A percentile compares a stretch with the other conserved stretches of the same genome.
phyloP scores from a whole-genome alignment of 2,888 invertebrate species.

The Hermaeophaga mercurialis region DNA sequence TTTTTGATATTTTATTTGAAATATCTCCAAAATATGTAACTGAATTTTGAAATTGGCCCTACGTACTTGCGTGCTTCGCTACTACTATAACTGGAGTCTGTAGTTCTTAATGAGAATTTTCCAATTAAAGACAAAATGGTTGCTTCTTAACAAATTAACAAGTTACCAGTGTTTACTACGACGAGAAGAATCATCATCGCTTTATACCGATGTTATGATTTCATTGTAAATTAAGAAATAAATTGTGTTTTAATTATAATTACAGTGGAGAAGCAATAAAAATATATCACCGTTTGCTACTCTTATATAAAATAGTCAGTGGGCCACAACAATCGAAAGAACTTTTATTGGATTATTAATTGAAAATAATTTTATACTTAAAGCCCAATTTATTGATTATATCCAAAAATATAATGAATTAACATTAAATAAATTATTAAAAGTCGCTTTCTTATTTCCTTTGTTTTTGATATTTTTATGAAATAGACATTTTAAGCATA shows the following conservation, averaged over 20 bases:
- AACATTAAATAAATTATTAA: too few species aligned
- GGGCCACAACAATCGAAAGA: background rate
- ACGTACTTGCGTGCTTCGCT: background rate
- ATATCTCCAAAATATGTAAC: too few species aligned
- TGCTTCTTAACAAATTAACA: slow-evolving; percentile 17
- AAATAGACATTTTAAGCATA: too few species aligned
- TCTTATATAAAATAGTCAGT: background rate
- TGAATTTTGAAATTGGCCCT: too few species aligned
- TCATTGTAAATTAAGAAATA: slow-evolving; percentile 27
- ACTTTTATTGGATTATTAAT: too few species aligned
- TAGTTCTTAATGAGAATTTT: slow-evolving; percentile 7
- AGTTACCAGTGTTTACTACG: slow-evolving; percentile 1
- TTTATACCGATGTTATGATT: slow-evolving; percentile 12
- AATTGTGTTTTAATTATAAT: slow-evolving; percentile 28
- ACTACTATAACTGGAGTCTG: background rate
- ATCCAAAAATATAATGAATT: too few species aligned
- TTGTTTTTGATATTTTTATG: too few species aligned
- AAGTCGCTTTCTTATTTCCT: too few species aligned
- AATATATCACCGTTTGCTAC: slow-evolving; percentile 12
- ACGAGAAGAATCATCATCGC: slow-evolving; percentile 14
- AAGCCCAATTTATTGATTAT: too few species aligned
- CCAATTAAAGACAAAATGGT: slow-evolving; percentile 21
- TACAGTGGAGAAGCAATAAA: slow-evolving; percentile 13
- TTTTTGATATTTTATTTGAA: too few species aligned
- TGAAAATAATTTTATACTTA: too few species aligned